Evolutionary conservation across 2,113 vertebrate genomes (phyloP).

Genomic region (Piaya cayana): DNA sequence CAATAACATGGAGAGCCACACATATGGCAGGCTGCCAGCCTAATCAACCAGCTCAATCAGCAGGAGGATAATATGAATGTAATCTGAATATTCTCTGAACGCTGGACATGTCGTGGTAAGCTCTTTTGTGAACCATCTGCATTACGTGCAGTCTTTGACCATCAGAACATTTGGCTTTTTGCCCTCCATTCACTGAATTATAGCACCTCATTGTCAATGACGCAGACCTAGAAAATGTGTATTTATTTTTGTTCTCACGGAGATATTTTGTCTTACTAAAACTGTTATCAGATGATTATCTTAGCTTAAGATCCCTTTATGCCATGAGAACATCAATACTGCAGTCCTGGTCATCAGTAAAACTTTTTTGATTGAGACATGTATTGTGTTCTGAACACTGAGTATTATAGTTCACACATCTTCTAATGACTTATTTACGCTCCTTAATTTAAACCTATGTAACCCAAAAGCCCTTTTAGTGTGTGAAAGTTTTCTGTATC

Average conservation of each 20-base stretch:
- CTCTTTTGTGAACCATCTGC: neutral
- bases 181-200: neutral
- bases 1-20: neutral
- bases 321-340: neutral
- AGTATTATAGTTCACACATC: too few relatives aligned
- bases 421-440: neutral
- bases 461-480: neutral
- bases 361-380: neutral
- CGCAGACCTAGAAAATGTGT: neutral
- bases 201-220: neutral
- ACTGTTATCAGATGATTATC: neutral
- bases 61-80: neutral
- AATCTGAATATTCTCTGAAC: neutral
- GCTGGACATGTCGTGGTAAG: accelerated
- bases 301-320: neutral
- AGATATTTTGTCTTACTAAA: neutral
- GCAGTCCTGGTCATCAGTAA: neutral
- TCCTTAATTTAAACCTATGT: neutral
- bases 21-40: neutral
- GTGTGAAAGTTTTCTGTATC: neutral
- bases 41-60: neutral
- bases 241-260: neutral
- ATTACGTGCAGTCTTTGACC: neutral
- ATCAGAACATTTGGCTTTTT: neutral
- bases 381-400: neutral